Evolutionary conservation across 2,888 invertebrate genomes (phyloP), one percentile per base, ranked within the genome.

Genomic region (Chalcosyrphus nemorum): DNA sequence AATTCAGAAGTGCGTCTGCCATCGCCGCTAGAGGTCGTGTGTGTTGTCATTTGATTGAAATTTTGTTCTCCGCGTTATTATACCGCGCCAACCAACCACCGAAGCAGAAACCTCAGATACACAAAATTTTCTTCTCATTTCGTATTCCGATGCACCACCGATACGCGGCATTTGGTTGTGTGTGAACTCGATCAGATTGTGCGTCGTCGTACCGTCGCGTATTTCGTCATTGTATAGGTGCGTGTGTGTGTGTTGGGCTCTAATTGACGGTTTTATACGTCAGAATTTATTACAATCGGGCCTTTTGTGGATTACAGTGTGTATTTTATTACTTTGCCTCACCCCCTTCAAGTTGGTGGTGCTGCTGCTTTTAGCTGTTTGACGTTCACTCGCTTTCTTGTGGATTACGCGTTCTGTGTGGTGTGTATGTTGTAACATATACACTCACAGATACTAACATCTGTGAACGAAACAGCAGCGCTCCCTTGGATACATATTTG

Each of bases 251-350:
- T 65, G 45, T 68, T 38, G 29, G 63, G 45, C 29, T 80, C 50
- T 82, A 84, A 86, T 86, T 86, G 86, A 84, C 86, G 86, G 80
- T 81, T 82, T 86, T 81, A 86, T 86, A 86, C 86, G 86, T 86
- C 86, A 84, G 84, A 86, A 86, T 86, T 86, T 86, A 86, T 86
- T 86, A 86, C 84, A 86, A 86, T 84, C 81, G 80, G 76, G 76
- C 75, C 82, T 81, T 86, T 86, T 81, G 86, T 86, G 80, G 77
- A 80, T 80, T 77, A 86, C 52, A 52, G 72, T 71, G 82, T 72
- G 72, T 66, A 72, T 82, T 78, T 80, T 84, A 75, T 80, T 84
- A 70, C 74, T 80, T 66, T 24, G 4, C 24, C 4, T 24, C 52
- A 63, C 47, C 65, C 74, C 59, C 72, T 59, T 66, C 45, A 61